Conservation (phyloP, 2,888 invertebrate species). For the Leptura quadrifasciata region DNA sequence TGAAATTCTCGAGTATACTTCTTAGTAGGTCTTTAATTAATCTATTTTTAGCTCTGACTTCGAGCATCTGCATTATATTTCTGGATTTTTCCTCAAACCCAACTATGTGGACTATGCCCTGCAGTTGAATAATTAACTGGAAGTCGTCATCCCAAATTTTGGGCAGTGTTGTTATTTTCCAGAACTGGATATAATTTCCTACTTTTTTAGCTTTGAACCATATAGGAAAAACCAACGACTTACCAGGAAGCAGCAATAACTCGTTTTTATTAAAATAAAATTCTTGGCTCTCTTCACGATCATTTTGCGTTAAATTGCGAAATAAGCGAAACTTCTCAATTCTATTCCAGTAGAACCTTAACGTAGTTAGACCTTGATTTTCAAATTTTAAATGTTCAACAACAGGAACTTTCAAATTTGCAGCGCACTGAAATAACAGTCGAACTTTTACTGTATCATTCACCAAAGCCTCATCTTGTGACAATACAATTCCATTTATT, state of each 20-base stretch:
- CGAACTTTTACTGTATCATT: conserved; percentile 44
- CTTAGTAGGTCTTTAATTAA: conserved; percentile 57
- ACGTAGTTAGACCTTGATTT: conserved; percentile 59
- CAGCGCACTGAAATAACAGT: conserved; percentile 57
- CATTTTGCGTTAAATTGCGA: conserved; percentile 48
- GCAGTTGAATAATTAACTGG: conserved; percentile 48
- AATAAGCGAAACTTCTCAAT: conserved; percentile 68
- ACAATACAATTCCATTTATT: conserved; percentile 48
- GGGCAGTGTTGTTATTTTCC: conserved; percentile 58
- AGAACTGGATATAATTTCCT: conserved; percentile 56
- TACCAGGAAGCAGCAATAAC: conserved; percentile 75
- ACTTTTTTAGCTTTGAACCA: conserved; percentile 72
- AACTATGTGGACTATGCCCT: conserved; percentile 51
- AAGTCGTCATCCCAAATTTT: conserved; percentile 52
- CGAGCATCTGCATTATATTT: conserved; percentile 51
- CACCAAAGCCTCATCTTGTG: conserved; percentile 12
- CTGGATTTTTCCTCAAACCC: conserved; percentile 42
- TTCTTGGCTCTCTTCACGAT: conserved; percentile 32
- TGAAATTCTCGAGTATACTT: conserved; percentile 47
- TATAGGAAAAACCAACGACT: conserved; percentile 72
- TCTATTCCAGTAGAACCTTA: conserved; percentile 60
- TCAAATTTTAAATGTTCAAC: conserved; percentile 57
- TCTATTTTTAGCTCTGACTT: conserved; percentile 53
- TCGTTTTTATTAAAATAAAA: conserved; percentile 79
- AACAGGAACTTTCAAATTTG: conserved; percentile 45